These are phyloP conservation scores for Lepidotrigona ventralis DNA, from an alignment of 1,140 invertebrate genomes.

Conservation along the genomic window DNA sequence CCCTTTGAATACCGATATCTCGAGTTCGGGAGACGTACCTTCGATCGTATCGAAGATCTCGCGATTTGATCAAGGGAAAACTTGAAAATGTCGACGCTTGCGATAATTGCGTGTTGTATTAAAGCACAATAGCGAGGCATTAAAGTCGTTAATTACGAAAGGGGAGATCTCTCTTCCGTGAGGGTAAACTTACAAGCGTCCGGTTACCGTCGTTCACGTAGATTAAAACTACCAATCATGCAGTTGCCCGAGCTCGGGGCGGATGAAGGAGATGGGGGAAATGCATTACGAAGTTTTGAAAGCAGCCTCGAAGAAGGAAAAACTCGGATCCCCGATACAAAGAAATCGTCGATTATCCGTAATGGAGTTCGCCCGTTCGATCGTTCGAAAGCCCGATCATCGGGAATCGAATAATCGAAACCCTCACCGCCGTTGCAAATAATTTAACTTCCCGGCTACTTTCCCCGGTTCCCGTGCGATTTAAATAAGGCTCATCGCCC, in stretches of 20 bases:
- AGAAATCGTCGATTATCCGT: slow-evolving; percentile 34
- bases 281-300: not conserved
- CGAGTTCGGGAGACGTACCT: not conserved
- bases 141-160: not conserved
- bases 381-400: slow-evolving; percentile 22
- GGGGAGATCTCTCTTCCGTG: not conserved
- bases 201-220: not conserved
- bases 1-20: not conserved
- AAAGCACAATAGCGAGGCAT: too few relatives aligned
- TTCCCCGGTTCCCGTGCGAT: not conserved
- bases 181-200: too few relatives aligned
- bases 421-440: slow-evolving; percentile 5
- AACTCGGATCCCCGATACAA: slow-evolving; percentile 25
- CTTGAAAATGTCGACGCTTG: too few relatives aligned
- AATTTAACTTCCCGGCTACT: slow-evolving; percentile 27
- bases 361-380: slow-evolving; percentile 20
- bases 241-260: not conserved
- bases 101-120: not conserved
- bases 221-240: slow-evolving; percentile 13
- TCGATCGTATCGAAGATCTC: not conserved
- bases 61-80: too few relatives aligned
- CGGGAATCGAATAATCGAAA: slow-evolving; percentile 50
- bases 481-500: slow-evolving; percentile 42
- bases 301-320: not conserved
- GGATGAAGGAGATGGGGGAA: not conserved